Conservation (phyloP, 2,113 vertebrate species). For the Zootoca vivipara region DNA sequence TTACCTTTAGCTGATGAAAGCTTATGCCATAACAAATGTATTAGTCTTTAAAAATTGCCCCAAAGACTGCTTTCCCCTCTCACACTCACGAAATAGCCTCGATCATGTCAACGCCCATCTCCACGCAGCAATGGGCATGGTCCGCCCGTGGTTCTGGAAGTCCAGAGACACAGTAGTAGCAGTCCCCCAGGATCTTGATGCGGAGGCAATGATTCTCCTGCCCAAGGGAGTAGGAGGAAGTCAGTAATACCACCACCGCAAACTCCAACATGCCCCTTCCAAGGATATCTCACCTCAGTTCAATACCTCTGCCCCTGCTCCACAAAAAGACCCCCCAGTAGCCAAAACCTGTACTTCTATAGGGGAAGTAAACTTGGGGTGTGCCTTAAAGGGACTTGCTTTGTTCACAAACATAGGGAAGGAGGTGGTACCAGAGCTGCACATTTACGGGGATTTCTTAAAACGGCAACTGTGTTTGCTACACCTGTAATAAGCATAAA, state of each 20-base stretch:
- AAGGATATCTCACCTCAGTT: too few species aligned
- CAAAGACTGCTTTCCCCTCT: background rate
- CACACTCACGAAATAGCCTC: slow-evolving; percentile 94
- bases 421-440: too few species aligned
- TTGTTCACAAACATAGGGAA: background rate
- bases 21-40: background rate
- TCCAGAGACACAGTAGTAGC: slow-evolving; percentile 95
- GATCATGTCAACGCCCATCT: slow-evolving; percentile 98
- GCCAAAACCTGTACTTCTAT: background rate
- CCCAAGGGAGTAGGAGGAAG: background rate
- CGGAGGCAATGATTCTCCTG: slow-evolving; percentile 96
- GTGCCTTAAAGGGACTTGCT: background rate
- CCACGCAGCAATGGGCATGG: slow-evolving; percentile 96
- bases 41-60: background rate
- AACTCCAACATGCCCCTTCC: background rate
- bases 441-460: background rate
- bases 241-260: background rate
- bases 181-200: slow-evolving; percentile 96
- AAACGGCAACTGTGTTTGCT: background rate
- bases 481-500: background rate
- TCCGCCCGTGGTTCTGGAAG: slow-evolving; percentile 91
- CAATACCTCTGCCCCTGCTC: background rate
- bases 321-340: background rate
- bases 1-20: background rate
- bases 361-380: background rate